A percentile compares a stretch with the other conserved stretches of the same genome.
Conservation (phyloP, 2,888 invertebrate genomes). For the Aporophyla nigra region DNA sequence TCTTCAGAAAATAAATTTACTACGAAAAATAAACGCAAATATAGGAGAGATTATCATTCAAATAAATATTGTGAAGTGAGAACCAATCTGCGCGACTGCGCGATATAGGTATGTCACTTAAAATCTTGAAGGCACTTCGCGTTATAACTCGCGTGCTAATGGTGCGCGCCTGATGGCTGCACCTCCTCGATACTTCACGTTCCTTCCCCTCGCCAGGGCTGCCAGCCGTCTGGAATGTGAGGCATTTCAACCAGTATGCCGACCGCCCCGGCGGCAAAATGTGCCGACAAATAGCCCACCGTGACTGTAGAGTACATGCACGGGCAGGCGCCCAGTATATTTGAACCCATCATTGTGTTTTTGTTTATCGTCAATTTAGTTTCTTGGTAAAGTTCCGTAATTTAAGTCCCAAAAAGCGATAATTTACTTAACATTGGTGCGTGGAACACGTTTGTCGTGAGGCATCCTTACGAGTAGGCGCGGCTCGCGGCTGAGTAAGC, state of each 20-base stretch:
- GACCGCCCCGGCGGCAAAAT: not conserved
- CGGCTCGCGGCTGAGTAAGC: slow-evolving; percentile 7
- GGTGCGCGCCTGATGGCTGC: not conserved
- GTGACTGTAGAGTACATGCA: not conserved
- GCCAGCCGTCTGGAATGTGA: not conserved
- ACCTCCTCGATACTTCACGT: slow-evolving; percentile 2
- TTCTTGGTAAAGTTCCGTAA: not conserved
- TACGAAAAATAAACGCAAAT: not conserved
- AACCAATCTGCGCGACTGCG: slow-evolving; percentile 7
- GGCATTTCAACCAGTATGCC: not conserved
- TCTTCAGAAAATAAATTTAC: not conserved
- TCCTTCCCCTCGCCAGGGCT: slow-evolving; percentile 11
- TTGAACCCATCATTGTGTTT: not conserved
- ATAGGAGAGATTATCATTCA: not conserved
- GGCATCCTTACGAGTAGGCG: slow-evolving; percentile 15
- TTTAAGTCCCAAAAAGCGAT: not conserved
- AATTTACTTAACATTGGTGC: slow-evolving; percentile 10
- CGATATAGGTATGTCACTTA: no score
- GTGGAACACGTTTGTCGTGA: not conserved
- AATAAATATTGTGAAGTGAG: not conserved
- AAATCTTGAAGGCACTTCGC: slow-evolving; percentile 16
- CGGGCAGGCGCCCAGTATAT: not conserved
- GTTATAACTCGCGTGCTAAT: slow-evolving; percentile 34
- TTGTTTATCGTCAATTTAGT: not conserved
- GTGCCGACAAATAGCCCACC: not conserved